Base-by-base conservation (phyloP, 2,888 invertebrate species). In the Alentia gelatinosa region DNA sequence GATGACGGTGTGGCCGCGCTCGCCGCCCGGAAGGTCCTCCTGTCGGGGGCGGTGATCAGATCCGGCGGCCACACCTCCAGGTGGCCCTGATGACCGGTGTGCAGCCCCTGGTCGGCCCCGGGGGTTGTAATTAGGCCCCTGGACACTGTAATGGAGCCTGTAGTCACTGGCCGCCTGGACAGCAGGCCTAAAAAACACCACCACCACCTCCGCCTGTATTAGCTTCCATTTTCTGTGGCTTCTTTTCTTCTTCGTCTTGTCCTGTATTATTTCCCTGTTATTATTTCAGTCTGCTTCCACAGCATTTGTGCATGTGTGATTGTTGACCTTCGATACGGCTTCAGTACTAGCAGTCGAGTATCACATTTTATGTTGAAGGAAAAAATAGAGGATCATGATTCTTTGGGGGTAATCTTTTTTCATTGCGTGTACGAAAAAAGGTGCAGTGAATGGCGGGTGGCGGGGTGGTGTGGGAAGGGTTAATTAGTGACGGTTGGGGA, bases 101-200 rank as follows among this genome's bases (percentile, higher is more conserved):
- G 37, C 68, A 68, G 35, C 79, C 79, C 79, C 39, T 39, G 35
- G 23, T n/a, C 7, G 7, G 23, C 79, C 79, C 39, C 1, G 79
- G 39, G 79, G 79, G 12, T 30, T 79, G 79, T 79, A 12, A 79
- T 79, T 79, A 79, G 79, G 79, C 1, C 79, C 79, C 79, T 79
- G 79, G 79, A 79, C 79, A 79, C 79, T 79, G 79, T 79, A 79
- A 79, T 79, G 79, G 79, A 79, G 12, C 79, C 37, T 23, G 19
- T 23, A 79, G 39, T 23, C 79, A 79, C 39, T 35, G 79, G 23
- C 79, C 39, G 79, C 79, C 79, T 15, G 39, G 35, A 39, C 39
- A 26, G 63, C 63, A 35, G 37, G 68, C 68, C 30, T 30, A 3
- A 68, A 68, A 68, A 19, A 68, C 23, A 19, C 33, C 68, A 19